Evolutionary conservation across 2,113 vertebrate genomes (phyloP).

Genomic region (Quiscalus mexicanus): DNA sequence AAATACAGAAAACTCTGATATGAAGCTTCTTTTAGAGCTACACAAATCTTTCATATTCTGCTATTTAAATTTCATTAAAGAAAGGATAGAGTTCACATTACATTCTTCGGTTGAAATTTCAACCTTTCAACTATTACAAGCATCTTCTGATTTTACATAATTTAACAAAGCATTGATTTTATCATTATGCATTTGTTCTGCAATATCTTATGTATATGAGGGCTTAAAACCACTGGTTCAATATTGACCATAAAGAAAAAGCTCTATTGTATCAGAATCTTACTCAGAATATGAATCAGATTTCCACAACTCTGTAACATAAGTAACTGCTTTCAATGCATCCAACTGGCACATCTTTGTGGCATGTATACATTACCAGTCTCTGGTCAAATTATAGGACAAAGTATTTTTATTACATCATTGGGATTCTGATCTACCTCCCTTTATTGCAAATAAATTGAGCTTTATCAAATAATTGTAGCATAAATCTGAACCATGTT

Average conservation of each 20-base stretch:
- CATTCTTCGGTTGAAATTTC: neutral
- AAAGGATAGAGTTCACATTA: neutral
- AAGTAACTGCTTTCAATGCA: neutral
- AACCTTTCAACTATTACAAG: neutral
- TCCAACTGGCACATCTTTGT: neutral
- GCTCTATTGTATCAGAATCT: neutral
- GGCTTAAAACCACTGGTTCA: neutral
- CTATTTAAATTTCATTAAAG: neutral
- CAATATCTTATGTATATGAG: neutral
- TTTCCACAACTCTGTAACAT: neutral
- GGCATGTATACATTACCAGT: neutral
- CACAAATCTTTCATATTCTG: neutral
- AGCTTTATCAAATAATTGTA: neutral
- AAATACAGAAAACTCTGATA: neutral
- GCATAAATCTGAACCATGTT: neutral
- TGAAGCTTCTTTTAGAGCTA: neutral
- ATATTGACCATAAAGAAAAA: neutral
- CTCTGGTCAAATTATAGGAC: neutral
- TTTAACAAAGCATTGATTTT: neutral
- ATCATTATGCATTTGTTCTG: neutral
- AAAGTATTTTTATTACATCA: neutral
- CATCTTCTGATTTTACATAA: neutral
- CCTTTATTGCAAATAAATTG: neutral
- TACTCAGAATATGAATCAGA: neutral
- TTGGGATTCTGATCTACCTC: neutral